phyloP scores from a whole-genome alignment of 2,797 vertebrate genomes.

The Acanthis flammea region DNA sequence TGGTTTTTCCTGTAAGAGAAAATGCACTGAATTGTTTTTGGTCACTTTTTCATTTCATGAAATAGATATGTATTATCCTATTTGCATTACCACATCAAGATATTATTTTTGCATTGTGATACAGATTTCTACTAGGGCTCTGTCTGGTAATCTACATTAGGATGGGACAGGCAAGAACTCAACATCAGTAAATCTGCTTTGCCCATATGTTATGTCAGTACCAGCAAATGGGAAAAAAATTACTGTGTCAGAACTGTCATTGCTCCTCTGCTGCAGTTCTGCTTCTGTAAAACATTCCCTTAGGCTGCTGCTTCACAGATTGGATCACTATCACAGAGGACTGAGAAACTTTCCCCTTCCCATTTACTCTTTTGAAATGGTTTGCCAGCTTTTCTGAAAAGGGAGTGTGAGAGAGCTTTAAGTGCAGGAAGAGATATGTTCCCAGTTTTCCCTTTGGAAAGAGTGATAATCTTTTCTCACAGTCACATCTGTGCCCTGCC shows the following conservation, averaged over 20 bases:
- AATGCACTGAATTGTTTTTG: not conserved
- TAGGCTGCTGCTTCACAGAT: not conserved
- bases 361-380: not conserved
- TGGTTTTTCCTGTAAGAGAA: conserved; percentile 53
- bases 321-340: not conserved
- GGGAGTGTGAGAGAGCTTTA: not conserved
- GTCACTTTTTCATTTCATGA: not conserved
- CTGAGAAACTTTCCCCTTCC: not conserved
- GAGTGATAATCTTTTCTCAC: not conserved
- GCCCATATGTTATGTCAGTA: not conserved
- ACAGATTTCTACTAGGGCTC: not conserved
- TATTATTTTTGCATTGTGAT: not conserved
- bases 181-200: not conserved
- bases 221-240: not conserved
- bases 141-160: not conserved
- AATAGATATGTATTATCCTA: not conserved
- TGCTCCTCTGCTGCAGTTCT: not conserved
- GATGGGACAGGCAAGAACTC: not conserved
- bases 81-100: not conserved
- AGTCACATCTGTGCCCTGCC: not conserved
- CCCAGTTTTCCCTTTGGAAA: not conserved
- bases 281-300: not conserved
- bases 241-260: not conserved
- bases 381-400: not conserved
- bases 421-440: not conserved